phyloP scores from a whole-genome alignment of 2,113 vertebrate genomes.

The Crotalus horridus region DNA sequence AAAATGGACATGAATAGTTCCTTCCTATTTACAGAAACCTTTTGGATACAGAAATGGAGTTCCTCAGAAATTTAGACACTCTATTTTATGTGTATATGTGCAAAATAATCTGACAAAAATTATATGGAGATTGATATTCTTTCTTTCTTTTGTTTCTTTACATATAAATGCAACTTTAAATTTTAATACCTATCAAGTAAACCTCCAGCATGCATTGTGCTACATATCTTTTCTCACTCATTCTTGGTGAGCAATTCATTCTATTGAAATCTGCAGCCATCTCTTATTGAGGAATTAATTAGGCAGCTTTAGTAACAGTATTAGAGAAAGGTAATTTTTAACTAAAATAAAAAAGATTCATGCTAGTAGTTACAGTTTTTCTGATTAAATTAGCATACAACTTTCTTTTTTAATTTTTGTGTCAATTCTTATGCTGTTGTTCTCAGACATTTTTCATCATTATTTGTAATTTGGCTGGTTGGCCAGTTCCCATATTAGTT shows the following conservation, averaged over 20 bases:
- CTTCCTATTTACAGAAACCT: not conserved
- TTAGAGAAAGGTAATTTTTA: slow-evolving; percentile 40
- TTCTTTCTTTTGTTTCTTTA: not conserved
- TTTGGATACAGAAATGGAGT: slow-evolving; percentile 11
- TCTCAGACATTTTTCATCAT: not conserved
- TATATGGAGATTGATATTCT: not conserved
- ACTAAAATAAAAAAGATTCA: slow-evolving; percentile 35
- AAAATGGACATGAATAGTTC: not conserved
- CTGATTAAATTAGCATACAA: not conserved
- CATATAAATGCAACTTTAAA: slow-evolving; percentile 15
- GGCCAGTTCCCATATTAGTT: not conserved
- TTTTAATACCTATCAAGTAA: slow-evolving; percentile 12
- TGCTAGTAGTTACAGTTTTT: not conserved
- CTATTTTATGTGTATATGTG: slow-evolving; percentile 19
- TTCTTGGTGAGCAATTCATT: slow-evolving; percentile 16
- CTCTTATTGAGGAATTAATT: slow-evolving; percentile 11
- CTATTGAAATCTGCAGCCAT: slow-evolving; percentile 25
- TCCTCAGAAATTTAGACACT: slow-evolving; percentile 13
- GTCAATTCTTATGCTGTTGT: slow-evolving; percentile 2
- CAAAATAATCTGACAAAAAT: not conserved
- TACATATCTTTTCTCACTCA: not conserved
- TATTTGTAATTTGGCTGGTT: not conserved
- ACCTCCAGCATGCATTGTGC: slow-evolving; percentile 4
- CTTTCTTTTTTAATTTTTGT: not conserved
- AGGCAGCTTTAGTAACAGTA: slow-evolving; percentile 3